A percentile compares a stretch with the other conserved stretches of the same genome.
These are phyloP conservation scores for Euzetes globulus DNA, from an alignment of 2,888 invertebrate species.

Conservation along the genomic window DNA sequence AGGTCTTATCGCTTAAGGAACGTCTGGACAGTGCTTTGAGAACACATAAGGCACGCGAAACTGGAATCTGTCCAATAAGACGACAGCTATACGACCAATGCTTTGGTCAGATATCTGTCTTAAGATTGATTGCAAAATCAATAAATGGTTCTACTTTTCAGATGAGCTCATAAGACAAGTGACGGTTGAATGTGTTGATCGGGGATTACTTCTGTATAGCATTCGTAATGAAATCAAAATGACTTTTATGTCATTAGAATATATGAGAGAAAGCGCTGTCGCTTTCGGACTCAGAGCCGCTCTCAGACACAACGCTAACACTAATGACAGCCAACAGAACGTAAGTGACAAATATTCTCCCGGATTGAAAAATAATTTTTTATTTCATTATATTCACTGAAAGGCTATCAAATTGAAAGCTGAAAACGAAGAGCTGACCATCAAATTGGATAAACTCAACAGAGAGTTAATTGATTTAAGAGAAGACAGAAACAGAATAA, in stretches of 20 bases:
- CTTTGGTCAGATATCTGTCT: conserved; percentile 58
- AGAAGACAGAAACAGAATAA: background rate
- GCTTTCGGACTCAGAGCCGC: conserved; percentile 97
- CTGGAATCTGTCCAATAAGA: conserved; percentile 89
- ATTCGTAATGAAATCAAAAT: conserved; percentile 92
- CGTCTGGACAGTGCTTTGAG: conserved; percentile 83
- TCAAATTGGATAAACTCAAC: background rate
- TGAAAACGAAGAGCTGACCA: background rate
- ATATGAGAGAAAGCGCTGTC: conserved; percentile 91
- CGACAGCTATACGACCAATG: conserved; percentile 91
- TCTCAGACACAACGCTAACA: conserved; percentile 83
- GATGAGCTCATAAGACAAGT: conserved; percentile 85
- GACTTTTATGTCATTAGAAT: conserved; percentile 93
- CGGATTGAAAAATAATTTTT: background rate
- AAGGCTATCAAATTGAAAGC: conserved; percentile 1
- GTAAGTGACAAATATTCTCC: conserved; percentile 35
- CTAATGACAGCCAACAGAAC: conserved; percentile 65
- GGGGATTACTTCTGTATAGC: conserved; percentile 81
- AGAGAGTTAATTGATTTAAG: background rate
- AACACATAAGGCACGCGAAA: conserved; percentile 87
- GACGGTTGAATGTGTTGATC: conserved; percentile 91
- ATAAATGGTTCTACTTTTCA: conserved; percentile 42
- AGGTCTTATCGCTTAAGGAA: conserved; percentile 92
- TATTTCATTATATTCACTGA: background rate
- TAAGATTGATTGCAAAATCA: background rate